Evolutionary conservation across 2,113 vertebrate genomes (phyloP).

Genomic region (Anser cygnoides): DNA sequence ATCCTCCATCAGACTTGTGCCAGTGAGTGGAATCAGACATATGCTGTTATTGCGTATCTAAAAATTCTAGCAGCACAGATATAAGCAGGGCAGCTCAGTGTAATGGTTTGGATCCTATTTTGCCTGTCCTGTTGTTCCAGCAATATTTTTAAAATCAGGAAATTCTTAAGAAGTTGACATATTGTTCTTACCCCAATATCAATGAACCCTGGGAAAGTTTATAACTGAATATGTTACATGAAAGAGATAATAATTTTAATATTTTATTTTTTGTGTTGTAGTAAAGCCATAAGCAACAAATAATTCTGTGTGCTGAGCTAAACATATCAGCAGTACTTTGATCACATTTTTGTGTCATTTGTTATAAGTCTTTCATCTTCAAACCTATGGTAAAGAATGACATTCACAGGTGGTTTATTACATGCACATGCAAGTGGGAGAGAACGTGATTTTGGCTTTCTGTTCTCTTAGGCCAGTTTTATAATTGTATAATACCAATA

Average conservation of each 20-base stretch:
- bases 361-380: not conserved
- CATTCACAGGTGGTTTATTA: not conserved
- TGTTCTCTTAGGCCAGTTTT: not conserved
- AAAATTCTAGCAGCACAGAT: slow-evolving; percentile 8
- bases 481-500: not conserved
- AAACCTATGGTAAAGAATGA: not conserved
- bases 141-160: not conserved
- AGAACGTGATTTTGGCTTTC: not conserved
- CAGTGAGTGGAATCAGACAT: not conserved
- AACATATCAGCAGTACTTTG: not conserved
- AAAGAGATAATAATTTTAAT: not conserved
- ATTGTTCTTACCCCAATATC: not conserved
- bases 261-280: not conserved
- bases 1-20: not conserved
- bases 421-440: not conserved
- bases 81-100: not conserved
- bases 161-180: not conserved
- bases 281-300: not conserved
- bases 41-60: not conserved
- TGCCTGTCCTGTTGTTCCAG: not conserved
- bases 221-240: not conserved
- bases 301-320: not conserved
- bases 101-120: not conserved
- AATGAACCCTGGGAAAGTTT: not conserved
- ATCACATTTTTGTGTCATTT: not conserved